These are phyloP conservation scores for Temnothorax nylanderi DNA, from an alignment of 1,140 invertebrate species.

Conservation along the genomic window DNA sequence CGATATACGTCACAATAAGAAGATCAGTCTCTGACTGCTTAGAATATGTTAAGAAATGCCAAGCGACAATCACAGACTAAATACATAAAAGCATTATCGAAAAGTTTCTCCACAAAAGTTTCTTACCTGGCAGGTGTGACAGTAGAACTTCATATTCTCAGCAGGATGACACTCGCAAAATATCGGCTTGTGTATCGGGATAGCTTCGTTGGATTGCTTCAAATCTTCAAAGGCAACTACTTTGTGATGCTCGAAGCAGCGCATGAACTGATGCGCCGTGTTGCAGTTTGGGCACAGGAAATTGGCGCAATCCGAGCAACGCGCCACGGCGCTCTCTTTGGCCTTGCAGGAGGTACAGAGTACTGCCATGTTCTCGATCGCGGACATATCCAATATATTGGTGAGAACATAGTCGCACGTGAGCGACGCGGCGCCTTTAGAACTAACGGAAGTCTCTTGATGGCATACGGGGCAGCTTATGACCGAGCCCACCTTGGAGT, in stretches of 20 bases:
- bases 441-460: constrained; percentile 92
- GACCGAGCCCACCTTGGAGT: constrained; percentile 86
- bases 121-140: constrained; percentile 91
- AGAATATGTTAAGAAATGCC: background rate
- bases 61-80: no score
- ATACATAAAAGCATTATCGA: no score
- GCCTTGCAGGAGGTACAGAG: constrained; percentile 95
- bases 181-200: constrained; percentile 93
- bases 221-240: constrained; percentile 95
- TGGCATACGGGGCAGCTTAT: constrained; percentile 93
- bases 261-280: constrained; percentile 97
- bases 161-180: constrained; percentile 91
- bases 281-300: constrained; percentile 97
- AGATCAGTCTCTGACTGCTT: background rate
- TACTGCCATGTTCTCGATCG: constrained; percentile 91
- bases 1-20: background rate
- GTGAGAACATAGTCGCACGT: constrained; percentile 94
- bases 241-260: constrained; percentile 96
- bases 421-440: constrained; percentile 91
- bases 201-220: constrained; percentile 90
- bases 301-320: constrained; percentile 97
- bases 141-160: constrained; percentile 93
- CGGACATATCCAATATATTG: constrained; percentile 94
- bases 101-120: no score
- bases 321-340: constrained; percentile 95